These are phyloP conservation scores for Papilio polytes DNA, from an alignment of 1,140 invertebrate species.

Conservation along the genomic window DNA sequence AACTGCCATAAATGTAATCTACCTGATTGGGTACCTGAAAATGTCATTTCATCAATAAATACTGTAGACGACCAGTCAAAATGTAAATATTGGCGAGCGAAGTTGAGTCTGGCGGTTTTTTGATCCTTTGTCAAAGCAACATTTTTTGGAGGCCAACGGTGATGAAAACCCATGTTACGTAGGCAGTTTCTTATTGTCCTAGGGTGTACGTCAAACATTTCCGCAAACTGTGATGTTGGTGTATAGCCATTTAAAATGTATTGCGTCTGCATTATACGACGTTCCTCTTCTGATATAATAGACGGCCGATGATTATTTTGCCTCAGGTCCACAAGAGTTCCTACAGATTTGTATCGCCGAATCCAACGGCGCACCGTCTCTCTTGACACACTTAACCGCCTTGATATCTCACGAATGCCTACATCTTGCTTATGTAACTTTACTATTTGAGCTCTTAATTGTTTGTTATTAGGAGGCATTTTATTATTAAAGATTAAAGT, in stretches of 20 bases:
- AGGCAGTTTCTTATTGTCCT: neutral
- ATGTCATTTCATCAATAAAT: neutral
- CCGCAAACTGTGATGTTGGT: neutral
- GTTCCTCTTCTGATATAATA: neutral
- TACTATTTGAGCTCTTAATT: slow-evolving; percentile 8
- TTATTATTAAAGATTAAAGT: neutral
- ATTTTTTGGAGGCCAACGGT: neutral
- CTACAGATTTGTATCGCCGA: slow-evolving; percentile 1
- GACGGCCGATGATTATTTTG: slow-evolving; percentile 4
- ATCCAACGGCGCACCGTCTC: slow-evolving; percentile 3
- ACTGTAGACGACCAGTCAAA: neutral
- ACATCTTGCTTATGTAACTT: slow-evolving; percentile 4
- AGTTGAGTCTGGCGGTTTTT: neutral
- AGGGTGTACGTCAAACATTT: neutral
- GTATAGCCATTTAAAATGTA: slow-evolving; percentile 9
- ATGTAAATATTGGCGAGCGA: neutral
- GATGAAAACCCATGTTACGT: neutral
- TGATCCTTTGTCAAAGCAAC: neutral
- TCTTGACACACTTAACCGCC: neutral
- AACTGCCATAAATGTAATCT: slow-evolving; percentile 8
- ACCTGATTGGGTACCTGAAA: neutral
- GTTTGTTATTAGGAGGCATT: slow-evolving; percentile 2
- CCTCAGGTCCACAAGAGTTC: neutral
- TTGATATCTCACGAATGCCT: neutral
- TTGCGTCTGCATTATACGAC: neutral